Conservation (phyloP, 2,113 vertebrate species). For the Nothobranchius kuhntae region DNA sequence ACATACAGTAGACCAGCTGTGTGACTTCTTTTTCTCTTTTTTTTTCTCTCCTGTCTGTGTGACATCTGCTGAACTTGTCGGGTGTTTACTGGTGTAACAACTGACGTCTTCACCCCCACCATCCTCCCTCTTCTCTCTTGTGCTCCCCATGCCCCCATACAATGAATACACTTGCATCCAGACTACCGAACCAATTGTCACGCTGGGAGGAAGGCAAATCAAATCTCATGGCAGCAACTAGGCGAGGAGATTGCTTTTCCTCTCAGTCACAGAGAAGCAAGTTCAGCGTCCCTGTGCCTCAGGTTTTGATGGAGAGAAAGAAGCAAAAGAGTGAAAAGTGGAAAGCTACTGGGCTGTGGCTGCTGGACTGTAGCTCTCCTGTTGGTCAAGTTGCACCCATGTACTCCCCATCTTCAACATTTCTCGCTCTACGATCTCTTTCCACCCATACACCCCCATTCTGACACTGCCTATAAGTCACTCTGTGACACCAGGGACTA, state of each 20-base stretch:
- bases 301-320: slow-evolving; percentile 55
- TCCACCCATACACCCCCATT: slow-evolving; percentile 21
- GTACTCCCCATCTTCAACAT: slow-evolving; percentile 50
- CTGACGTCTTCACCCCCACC: slow-evolving; percentile 56
- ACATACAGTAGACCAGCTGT: slow-evolving; percentile 50
- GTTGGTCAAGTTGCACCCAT: slow-evolving; percentile 65
- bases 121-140: slow-evolving; percentile 34
- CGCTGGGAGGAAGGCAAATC: slow-evolving; percentile 80
- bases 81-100: slow-evolving; percentile 72
- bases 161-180: slow-evolving; percentile 77
- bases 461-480: slow-evolving; percentile 71
- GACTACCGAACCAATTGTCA: slow-evolving; percentile 78
- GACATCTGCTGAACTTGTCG: slow-evolving; percentile 73
- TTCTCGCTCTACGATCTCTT: slow-evolving; percentile 28
- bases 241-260: slow-evolving; percentile 81
- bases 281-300: slow-evolving; percentile 39
- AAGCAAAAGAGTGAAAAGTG: slow-evolving; percentile 56
- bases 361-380: slow-evolving; percentile 49
- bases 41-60: slow-evolving; percentile 65
- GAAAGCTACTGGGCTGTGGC: slow-evolving; percentile 41
- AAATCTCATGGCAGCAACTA: slow-evolving; percentile 78
- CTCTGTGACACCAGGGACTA: slow-evolving; percentile 44
- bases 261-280: slow-evolving; percentile 62
- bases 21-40: slow-evolving; percentile 53
- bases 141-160: slow-evolving; percentile 62